These are phyloP conservation scores for Phasianus colchicus DNA, from an alignment of 2,113 vertebrate genomes.

Conservation along the genomic window DNA sequence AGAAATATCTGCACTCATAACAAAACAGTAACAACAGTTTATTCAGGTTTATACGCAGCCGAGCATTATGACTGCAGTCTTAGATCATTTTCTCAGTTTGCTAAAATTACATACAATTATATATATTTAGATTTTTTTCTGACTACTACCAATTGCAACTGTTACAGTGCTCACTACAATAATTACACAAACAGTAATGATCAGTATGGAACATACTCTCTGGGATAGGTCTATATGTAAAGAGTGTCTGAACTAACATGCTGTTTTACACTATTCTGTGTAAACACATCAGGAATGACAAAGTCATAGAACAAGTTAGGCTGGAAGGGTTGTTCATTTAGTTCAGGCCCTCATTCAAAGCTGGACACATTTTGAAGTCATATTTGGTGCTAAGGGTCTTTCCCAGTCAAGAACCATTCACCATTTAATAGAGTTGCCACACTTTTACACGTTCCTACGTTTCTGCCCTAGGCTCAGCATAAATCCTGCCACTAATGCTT, in stretches of 20 bases:
- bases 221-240: not conserved
- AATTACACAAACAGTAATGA: not conserved
- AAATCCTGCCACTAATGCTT: fast-evolving
- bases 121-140: not conserved
- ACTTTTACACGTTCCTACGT: not conserved
- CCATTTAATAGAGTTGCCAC: not conserved
- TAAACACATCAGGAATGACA: not conserved
- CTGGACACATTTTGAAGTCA: not conserved
- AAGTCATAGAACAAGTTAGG: not conserved
- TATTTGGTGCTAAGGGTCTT: not conserved
- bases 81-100: not conserved
- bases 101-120: not conserved
- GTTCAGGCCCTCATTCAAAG: not conserved
- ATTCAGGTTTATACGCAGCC: not conserved
- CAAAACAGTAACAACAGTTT: not conserved
- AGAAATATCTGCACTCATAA: not conserved
- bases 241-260: not conserved
- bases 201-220: fast-evolving
- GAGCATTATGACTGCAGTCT: not conserved
- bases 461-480: not conserved
- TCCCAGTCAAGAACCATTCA: not conserved
- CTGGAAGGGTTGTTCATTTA: not conserved
- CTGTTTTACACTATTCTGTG: not conserved
- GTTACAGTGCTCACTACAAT: not conserved
- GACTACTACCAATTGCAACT: not conserved